Evolutionary conservation across 2,113 vertebrate genomes (phyloP).

Genomic region (Redunca redunca): DNA sequence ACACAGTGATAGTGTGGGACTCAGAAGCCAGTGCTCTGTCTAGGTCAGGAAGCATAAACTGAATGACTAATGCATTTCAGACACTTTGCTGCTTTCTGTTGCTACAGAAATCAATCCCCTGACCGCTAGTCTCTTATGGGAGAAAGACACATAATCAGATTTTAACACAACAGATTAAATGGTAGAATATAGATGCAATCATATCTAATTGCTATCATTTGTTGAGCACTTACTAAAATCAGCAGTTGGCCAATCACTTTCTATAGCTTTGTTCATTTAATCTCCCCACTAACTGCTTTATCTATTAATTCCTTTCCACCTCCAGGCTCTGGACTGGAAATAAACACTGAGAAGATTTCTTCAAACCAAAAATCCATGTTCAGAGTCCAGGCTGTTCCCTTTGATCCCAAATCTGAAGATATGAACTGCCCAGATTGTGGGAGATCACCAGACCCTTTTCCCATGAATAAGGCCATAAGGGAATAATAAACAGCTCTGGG

Average conservation of each 20-base stretch:
- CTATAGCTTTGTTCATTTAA: neutral
- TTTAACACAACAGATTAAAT: neutral
- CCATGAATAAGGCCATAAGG: neutral
- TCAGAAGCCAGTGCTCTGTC: neutral
- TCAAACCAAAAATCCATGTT: conserved; percentile 32
- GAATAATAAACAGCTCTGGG: neutral
- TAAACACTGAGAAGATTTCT: neutral
- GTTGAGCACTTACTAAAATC: neutral
- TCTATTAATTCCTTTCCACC: neutral
- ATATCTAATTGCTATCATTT: neutral
- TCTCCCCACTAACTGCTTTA: neutral
- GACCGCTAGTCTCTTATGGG: neutral
- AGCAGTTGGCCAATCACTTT: neutral
- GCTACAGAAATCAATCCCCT: neutral
- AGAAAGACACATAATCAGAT: neutral
- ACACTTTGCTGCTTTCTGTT: neutral
- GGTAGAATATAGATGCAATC: neutral
- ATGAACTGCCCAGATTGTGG: neutral
- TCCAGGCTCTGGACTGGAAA: conserved; percentile 38
- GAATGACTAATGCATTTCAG: neutral
- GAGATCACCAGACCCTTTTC: neutral
- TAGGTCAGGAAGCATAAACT: neutral
- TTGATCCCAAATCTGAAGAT: neutral
- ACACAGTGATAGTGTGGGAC: neutral
- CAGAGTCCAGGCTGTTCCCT: neutral